A percentile compares a stretch with the other conserved stretches of the same genome.
Evolutionary conservation across 2,113 vertebrate species (phyloP).

Genomic region (Nestor notabilis): DNA sequence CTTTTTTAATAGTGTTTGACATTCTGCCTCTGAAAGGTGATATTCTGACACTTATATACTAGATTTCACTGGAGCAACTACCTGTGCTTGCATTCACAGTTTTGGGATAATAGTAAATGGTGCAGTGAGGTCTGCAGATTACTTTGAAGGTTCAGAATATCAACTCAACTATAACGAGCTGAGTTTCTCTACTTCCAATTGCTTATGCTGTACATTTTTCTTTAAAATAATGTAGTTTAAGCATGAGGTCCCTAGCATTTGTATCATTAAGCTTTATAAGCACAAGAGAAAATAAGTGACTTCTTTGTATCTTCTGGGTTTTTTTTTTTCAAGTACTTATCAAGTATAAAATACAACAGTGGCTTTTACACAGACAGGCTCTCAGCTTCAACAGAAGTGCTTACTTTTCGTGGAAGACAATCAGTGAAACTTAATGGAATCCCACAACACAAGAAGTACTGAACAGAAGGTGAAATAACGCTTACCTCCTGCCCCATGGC

Average conservation of each 20-base stretch:
- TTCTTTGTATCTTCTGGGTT: background rate
- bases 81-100: background rate
- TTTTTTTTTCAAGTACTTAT: background rate
- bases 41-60: background rate
- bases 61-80: background rate
- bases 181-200: background rate
- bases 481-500: background rate
- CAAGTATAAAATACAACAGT: background rate
- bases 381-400: background rate
- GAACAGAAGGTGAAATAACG: fast-evolving
- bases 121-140: background rate
- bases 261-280: background rate
- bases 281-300: background rate
- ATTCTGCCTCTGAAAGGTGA: background rate
- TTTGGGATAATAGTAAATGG: background rate
- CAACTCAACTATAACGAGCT: background rate
- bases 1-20: background rate
- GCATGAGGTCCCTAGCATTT: background rate
- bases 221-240: background rate
- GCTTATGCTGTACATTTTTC: background rate
- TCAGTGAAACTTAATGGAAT: background rate
- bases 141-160: background rate
- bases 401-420: background rate
- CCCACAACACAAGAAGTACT: background rate
- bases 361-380: background rate